phyloP scores from a whole-genome alignment of 2,113 vertebrate species.

The Solea senegalensis region DNA sequence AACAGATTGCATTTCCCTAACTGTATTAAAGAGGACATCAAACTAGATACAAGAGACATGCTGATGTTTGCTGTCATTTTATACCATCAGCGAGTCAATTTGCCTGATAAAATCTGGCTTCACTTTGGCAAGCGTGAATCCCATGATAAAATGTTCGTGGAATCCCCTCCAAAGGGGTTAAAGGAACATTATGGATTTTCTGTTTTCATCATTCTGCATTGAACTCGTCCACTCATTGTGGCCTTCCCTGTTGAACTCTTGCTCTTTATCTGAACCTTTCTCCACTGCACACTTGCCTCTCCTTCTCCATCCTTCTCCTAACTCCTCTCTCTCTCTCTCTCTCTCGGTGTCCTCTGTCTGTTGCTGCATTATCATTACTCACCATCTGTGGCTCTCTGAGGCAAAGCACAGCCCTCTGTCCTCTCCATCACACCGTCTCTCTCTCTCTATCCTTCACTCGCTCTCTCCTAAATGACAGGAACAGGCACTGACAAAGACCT shows the following conservation, averaged over 20 bases:
- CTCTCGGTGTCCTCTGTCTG: slow-evolving; percentile 44
- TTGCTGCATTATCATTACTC: slow-evolving; percentile 63
- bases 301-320: slow-evolving; percentile 9
- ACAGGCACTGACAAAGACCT: slow-evolving; percentile 44
- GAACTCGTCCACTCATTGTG: not conserved
- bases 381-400: slow-evolving; percentile 65
- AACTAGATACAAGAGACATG: slow-evolving; percentile 12
- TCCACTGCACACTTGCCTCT: not conserved
- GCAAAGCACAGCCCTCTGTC: slow-evolving; percentile 57
- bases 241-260: slow-evolving; percentile 1
- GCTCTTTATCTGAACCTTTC: slow-evolving; percentile 2
- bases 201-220: not conserved
- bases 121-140: slow-evolving; percentile 6
- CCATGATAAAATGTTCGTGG: not conserved
- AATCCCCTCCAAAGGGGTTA: not conserved
- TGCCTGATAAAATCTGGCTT: slow-evolving; percentile 15
- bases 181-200: not conserved
- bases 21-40: slow-evolving; percentile 10
- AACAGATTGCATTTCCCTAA: slow-evolving; percentile 26
- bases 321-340: slow-evolving; percentile 1
- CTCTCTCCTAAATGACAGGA: slow-evolving; percentile 46
- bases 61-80: slow-evolving; percentile 21
- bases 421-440: slow-evolving; percentile 60
- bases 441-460: slow-evolving; percentile 36
- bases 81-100: slow-evolving; percentile 20